Evolutionary conservation across 2,888 invertebrate genomes (phyloP), one percentile per base, ranked within the genome.

Genomic region (Coelopa pilipes): DNA sequence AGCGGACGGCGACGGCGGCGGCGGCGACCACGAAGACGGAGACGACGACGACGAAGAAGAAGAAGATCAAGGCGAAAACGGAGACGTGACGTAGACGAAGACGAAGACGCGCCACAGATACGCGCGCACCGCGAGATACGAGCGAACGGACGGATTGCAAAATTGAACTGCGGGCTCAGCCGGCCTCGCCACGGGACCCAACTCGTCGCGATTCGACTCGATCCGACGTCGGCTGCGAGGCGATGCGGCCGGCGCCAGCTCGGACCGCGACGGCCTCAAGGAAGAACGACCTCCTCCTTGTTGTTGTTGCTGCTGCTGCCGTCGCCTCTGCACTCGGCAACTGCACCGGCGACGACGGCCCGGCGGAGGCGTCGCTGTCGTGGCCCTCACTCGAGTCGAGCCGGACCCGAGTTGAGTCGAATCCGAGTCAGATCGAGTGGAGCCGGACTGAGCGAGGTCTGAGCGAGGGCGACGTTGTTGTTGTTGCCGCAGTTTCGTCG

Each of bases 101-200:
- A 3, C 12, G 45, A 19, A 57, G n/a, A 17, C 19, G 24, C 50
- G 57, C 24, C 11, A 21, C 53, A 68, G 46, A 46, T 71, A 55
- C 53, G 55, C 63, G 63, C 53, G 71, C 55, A 45, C 65, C 59
- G n/a, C 53, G 50, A 63, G 46, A 63, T 46, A 46, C 71, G 55
- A 59, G 45, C 11, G 21, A 13, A 57, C 21, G 79, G 82, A 76
- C 82, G 80, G 74, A 81, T 80, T 81, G 82, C 82, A 81, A 83
- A 81, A 47, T 63, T 70, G 57, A 70, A 73, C 72, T 74, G 74
- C 50, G 59, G 73, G 73, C 82, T 81, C 82, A 80, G 84, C 79
- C 83, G 82, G 81, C 81, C 82, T 81, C 82, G 82, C 82, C 82
- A 80, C 83, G 83, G 82, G 53, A 53, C 10, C 10, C 53, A 81